phyloP scores from a whole-genome alignment of 2,888 invertebrate species.

The Cancer borealis region DNA sequence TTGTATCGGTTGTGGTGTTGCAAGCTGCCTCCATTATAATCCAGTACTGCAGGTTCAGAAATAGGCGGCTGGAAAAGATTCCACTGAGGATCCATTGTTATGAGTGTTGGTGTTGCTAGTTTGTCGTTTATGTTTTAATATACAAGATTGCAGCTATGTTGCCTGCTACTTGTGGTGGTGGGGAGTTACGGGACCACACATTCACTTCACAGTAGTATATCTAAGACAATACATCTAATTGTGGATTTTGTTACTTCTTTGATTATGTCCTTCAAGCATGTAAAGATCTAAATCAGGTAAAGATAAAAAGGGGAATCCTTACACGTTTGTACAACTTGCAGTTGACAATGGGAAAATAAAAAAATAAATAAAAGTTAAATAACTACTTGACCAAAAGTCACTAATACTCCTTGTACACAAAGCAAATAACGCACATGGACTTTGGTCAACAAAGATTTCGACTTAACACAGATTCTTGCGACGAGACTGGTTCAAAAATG shows the following conservation, averaged over 20 bases:
- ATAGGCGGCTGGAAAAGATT: constrained; percentile 77
- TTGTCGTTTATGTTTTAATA: constrained; percentile 11
- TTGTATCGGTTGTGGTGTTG: constrained; percentile 73
- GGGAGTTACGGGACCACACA: constrained; percentile 7
- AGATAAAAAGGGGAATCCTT: constrained; percentile 39
- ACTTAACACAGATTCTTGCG: constrained; percentile 74
- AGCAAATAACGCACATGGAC: constrained; percentile 61
- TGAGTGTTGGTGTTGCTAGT: constrained; percentile 46
- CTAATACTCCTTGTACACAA: constrained; percentile 63
- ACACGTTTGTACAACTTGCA: constrained; percentile 54
- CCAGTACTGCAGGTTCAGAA: constrained; percentile 77
- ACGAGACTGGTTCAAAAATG: constrained; percentile 73
- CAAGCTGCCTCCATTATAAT: constrained; percentile 71
- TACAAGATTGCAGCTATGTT: constrained; percentile 42
- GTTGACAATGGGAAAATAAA: constrained; percentile 58
- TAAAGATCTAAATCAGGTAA: constrained; percentile 54
- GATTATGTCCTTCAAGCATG: constrained; percentile 49
- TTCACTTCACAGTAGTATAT: constrained; percentile 36
- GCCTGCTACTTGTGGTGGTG: neutral
- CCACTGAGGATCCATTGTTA: constrained; percentile 77
- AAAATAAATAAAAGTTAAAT: constrained; percentile 57
- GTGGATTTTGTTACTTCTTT: constrained; percentile 57
- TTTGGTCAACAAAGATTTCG: constrained; percentile 75
- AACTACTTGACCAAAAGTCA: constrained; percentile 56
- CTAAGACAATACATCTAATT: constrained; percentile 58